Conservation (phyloP, 2,113 vertebrate genomes). For the Epinephelus cyanopodus region DNA sequence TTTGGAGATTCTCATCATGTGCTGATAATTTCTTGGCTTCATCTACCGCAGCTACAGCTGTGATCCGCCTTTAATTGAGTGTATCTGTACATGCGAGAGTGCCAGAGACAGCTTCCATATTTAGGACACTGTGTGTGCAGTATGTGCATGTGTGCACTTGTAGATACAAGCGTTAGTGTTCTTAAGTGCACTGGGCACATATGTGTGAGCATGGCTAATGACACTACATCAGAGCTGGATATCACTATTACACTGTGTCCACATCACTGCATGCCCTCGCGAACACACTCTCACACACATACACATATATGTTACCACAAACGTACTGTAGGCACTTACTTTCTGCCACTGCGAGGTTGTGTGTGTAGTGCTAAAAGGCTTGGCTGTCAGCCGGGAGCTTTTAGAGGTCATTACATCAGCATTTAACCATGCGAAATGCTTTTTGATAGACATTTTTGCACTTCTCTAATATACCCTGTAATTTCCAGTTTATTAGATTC, state of each 20-base stretch:
- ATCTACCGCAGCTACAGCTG: not conserved
- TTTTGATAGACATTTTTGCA: slow-evolving; percentile 35
- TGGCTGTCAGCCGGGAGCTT: slow-evolving; percentile 26
- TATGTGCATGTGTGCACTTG: not conserved
- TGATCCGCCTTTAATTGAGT: not conserved
- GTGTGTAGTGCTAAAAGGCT: slow-evolving; percentile 42
- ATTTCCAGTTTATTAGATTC: slow-evolving; percentile 33
- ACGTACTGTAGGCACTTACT: slow-evolving; percentile 2
- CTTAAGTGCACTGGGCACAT: slow-evolving; percentile 33
- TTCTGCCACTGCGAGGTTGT: not conserved
- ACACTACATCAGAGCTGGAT: slow-evolving; percentile 31
- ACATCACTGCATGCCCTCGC: not conserved
- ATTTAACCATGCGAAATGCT: slow-evolving; percentile 24
- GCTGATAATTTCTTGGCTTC: not conserved
- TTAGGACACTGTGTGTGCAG: not conserved
- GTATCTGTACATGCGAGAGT: not conserved
- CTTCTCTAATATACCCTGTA: slow-evolving; percentile 6
- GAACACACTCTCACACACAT: not conserved
- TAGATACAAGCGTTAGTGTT: not conserved
- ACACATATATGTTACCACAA: not conserved
- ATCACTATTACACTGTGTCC: slow-evolving; percentile 16
- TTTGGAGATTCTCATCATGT: not conserved
- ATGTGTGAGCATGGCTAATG: slow-evolving; percentile 22
- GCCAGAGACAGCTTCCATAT: not conserved
- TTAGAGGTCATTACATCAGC: slow-evolving; percentile 37